Base-by-base conservation (phyloP, 1,140 invertebrate genomes). In the Drosophila serrata region DNA sequence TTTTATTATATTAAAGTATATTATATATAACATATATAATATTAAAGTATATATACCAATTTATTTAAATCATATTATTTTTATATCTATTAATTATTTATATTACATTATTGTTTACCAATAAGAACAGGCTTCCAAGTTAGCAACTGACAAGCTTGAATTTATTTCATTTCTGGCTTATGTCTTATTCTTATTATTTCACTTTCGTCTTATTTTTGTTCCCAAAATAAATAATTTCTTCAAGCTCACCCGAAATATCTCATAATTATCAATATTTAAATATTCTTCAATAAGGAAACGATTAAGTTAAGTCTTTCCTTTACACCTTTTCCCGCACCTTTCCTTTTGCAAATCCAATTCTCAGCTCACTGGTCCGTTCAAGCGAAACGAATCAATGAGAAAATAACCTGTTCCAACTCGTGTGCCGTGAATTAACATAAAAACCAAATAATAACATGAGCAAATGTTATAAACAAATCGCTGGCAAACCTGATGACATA, bases 211-310 rank as follows among this genome's bases (percentile, higher is more conserved):
- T 29, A 31, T n/a, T 39, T 22, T 24, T 1, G 15, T 6, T 11
- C 6, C 3, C 4, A n/a, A 24, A 61, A 43, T 33, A 45, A 58
- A 37, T 68, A 39, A 24, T 45, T 67, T 53, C 9, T 53, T 29
- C 0, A 53, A 3, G 9, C 22, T 33, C 42, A 58, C 55, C 43
- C 45, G 62, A 49, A 63, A 79, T 58, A 58, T 22, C 22, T 40
- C 55, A 59, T 55, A 49, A 31, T 57, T 59, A 24, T 8, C 53
- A 64, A 73, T 70, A 53, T 79, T 53, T 48, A 33, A 67, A 48
- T 22, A 35, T 48, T 27, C 37, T 49, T 49, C 39, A 15, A 86
- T 82, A 88, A 86, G 82, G 82, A 86, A 86, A 37, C 56, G 57
- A 68, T 87, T 65, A 43, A 64, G 55, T 35, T 43, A 27, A 67